Evolutionary conservation across 2,113 vertebrate genomes (phyloP).

Genomic region (Syrrhaptes paradoxus): DNA sequence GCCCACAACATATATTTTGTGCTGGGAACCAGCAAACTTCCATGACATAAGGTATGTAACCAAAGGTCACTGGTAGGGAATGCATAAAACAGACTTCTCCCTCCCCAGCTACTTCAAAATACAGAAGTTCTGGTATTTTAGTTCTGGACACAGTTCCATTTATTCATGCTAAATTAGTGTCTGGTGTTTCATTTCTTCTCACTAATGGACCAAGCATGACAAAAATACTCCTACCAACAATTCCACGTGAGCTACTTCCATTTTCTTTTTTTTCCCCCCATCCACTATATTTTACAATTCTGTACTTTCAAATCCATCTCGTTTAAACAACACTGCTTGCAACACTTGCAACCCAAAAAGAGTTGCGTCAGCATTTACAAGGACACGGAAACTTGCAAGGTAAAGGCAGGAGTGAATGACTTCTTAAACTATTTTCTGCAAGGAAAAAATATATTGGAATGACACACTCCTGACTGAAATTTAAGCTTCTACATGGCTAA

Average conservation of each 20-base stretch:
- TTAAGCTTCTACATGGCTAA: neutral
- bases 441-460: neutral
- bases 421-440: neutral
- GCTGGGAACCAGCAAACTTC: neutral
- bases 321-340: neutral
- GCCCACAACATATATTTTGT: neutral
- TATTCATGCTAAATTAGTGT: neutral
- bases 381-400: neutral
- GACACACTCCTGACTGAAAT: neutral
- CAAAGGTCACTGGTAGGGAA: neutral
- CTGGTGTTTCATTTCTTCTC: neutral
- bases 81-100: neutral
- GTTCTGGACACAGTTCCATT: neutral
- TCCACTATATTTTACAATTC: neutral
- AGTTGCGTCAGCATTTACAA: neutral
- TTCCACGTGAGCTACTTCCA: neutral
- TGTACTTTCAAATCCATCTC: neutral
- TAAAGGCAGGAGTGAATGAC: neutral
- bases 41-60: neutral
- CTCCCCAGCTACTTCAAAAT: neutral
- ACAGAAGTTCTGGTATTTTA: neutral
- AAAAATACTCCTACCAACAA: neutral
- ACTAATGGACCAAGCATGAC: neutral
- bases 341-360: neutral
- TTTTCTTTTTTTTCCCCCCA: rapidly evolving